Evolutionary conservation across 2,888 invertebrate species (phyloP).

Genomic region (Heliconius aoede): DNA sequence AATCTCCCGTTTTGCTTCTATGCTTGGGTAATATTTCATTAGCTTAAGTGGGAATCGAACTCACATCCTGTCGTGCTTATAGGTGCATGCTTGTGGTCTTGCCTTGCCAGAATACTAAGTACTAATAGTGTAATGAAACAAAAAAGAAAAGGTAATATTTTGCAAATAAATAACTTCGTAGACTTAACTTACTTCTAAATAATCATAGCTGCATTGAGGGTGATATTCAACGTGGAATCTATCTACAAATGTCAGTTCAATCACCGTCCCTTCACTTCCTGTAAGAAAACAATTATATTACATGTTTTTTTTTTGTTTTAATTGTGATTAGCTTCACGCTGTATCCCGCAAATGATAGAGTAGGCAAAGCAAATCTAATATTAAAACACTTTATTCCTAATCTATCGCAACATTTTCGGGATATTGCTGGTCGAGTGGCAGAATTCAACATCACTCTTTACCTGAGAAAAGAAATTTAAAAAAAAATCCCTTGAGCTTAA

Average conservation of each 20-base stretch:
- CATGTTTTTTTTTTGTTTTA: background rate
- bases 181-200: constrained; percentile 68
- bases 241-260: constrained; percentile 72
- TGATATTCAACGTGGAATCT: constrained; percentile 75
- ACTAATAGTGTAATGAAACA: background rate
- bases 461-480: background rate
- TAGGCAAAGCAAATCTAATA: too few species aligned
- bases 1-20: too few species aligned
- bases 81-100: too few species aligned
- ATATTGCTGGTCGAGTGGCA: background rate
- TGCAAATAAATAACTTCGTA: background rate
- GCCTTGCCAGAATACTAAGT: background rate
- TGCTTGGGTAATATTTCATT: too few species aligned
- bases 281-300: constrained; percentile 50
- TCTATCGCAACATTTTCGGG: background rate
- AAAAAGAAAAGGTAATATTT: background rate
- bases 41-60: too few species aligned
- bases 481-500: background rate
- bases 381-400: too few species aligned
- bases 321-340: background rate
- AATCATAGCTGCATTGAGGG: constrained; percentile 71
- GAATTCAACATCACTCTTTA: too few species aligned
- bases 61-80: too few species aligned
- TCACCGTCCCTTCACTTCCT: constrained; percentile 63
- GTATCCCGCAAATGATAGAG: too few species aligned